phyloP scores from a whole-genome alignment of 2,888 invertebrate genomes.

The Drosophila testacea region DNA sequence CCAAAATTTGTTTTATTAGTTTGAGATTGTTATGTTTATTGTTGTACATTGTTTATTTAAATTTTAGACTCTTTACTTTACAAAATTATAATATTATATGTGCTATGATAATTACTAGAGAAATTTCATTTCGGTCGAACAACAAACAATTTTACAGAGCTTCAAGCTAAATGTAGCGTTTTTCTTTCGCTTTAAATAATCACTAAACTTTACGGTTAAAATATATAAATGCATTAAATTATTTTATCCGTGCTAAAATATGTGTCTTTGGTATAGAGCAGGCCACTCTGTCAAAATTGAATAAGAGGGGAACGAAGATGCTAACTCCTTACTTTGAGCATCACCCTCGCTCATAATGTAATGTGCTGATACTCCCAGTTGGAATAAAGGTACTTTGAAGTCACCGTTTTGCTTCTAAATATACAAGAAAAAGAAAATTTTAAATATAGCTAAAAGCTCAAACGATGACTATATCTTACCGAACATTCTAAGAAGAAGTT shows the following conservation, averaged over 20 bases:
- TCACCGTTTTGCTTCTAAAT: constrained; percentile 56
- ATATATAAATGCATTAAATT: too few relatives aligned
- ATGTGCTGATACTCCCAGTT: constrained; percentile 85
- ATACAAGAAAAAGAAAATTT: background rate
- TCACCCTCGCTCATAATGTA: constrained; percentile 84
- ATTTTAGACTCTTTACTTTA: too few relatives aligned
- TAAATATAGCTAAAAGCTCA: background rate
- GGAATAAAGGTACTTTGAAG: constrained; percentile 67
- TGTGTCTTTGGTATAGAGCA: constrained; percentile 84
- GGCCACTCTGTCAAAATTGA: constrained; percentile 85
- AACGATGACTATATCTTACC: constrained; percentile 27
- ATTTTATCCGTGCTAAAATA: background rate
- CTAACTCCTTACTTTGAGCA: constrained; percentile 83
- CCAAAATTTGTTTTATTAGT: too few relatives aligned
- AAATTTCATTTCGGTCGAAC: too few relatives aligned
- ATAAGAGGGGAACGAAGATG: constrained; percentile 85
- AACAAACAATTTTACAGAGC: too few relatives aligned
- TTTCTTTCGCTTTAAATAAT: background rate
- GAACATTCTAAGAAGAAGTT: constrained; percentile 61
- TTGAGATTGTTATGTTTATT: too few relatives aligned
- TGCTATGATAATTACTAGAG: too few relatives aligned
- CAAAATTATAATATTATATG: too few relatives aligned
- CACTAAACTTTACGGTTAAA: background rate
- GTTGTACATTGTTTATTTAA: too few relatives aligned
- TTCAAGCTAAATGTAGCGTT: too few relatives aligned